These are phyloP conservation scores for Plodia interpunctella DNA, from an alignment of 1,140 invertebrate species.

Conservation along the genomic window DNA sequence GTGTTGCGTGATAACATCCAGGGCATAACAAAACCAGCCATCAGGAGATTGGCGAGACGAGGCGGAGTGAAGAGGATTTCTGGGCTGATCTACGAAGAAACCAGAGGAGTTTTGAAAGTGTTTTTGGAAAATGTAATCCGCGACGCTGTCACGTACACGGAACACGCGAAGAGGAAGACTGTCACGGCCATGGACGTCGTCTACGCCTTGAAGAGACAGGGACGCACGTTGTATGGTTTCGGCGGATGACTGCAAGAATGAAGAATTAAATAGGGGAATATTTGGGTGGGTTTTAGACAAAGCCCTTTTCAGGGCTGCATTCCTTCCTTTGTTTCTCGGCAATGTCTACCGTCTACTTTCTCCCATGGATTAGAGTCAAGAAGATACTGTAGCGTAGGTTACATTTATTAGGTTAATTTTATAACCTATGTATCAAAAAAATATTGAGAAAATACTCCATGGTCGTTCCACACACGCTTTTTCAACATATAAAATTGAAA, in stretches of 20 bases:
- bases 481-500: no score
- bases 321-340: constrained; percentile 13
- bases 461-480: no score
- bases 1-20: constrained; percentile 69
- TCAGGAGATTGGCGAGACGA: constrained; percentile 59
- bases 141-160: constrained; percentile 87
- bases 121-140: constrained; percentile 90
- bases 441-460: no score
- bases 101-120: constrained; percentile 80
- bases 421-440: no score
- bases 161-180: constrained; percentile 81
- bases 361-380: no score
- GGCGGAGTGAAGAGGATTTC: constrained; percentile 85
- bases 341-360: no score
- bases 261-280: background rate
- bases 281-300: background rate
- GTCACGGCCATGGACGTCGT: constrained; percentile 93
- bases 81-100: constrained; percentile 54
- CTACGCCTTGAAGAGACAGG: constrained; percentile 90
- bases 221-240: constrained; percentile 83
- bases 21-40: constrained; percentile 50
- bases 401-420: no score
- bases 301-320: constrained; percentile 31
- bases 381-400: no score
- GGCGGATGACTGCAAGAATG: constrained; percentile 73